Evolutionary conservation across 1,140 invertebrate genomes (phyloP).

Genomic region (Drosophila insularis): DNA sequence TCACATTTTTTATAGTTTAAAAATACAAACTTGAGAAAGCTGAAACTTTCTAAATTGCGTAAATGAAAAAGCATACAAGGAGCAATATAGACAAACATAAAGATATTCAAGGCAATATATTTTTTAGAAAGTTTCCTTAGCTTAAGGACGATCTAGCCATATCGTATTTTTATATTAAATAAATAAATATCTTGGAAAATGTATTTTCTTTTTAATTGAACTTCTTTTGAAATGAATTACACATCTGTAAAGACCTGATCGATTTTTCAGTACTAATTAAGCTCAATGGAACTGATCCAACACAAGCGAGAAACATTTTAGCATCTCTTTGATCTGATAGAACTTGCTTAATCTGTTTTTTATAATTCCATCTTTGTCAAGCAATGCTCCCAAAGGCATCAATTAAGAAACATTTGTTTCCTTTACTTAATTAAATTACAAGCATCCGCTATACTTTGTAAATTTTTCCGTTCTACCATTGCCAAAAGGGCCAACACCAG

Average conservation of each 20-base stretch:
- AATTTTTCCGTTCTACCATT: background rate
- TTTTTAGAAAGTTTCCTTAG: background rate
- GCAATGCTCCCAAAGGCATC: background rate
- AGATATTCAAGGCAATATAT: background rate
- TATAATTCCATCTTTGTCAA: background rate
- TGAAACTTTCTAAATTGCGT: background rate
- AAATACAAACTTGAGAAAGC: background rate
- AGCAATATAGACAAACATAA: background rate
- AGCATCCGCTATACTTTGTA: background rate
- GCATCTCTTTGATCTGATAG: no score
- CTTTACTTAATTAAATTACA: constrained; percentile 1
- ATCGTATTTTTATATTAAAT: no score
- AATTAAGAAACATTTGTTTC: background rate
- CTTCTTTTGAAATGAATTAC: no score
- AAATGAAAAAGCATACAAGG: background rate
- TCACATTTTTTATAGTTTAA: constrained; percentile 1
- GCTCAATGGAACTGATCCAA: no score
- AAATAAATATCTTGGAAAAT: no score
- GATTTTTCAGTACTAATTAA: no score
- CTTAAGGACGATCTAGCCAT: no score
- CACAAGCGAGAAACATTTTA: no score
- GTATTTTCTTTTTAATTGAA: no score
- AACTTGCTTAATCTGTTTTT: no score
- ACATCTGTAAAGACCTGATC: no score
- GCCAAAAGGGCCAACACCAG: background rate